Conservation (phyloP, 2,113 vertebrate species). For the Salminus brasiliensis region DNA sequence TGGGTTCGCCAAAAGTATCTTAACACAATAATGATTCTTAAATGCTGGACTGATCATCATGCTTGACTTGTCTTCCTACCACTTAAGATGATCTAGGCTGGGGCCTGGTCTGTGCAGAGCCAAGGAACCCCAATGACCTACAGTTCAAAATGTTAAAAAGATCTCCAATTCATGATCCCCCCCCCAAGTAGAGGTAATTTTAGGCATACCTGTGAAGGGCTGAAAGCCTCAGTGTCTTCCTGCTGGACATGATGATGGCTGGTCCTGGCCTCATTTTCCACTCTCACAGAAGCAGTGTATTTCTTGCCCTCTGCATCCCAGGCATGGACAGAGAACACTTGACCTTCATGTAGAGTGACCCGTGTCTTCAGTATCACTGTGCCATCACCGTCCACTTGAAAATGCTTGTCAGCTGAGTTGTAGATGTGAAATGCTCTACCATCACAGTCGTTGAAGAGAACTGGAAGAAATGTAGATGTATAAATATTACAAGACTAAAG, state of each 20-base stretch:
- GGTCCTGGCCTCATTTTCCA: constrained; percentile 35
- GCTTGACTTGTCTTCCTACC: no score
- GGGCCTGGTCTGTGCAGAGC: no score
- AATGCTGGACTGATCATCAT: no score
- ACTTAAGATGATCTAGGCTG: no score
- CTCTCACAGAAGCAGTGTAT: constrained; percentile 51
- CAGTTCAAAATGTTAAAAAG: neutral
- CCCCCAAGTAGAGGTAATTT: constrained; percentile 41
- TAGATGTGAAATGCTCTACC: constrained; percentile 46
- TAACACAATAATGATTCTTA: no score
- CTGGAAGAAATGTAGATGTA: constrained; percentile 52
- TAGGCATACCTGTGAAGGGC: constrained; percentile 35
- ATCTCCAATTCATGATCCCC: neutral
- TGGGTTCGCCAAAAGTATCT: no score
- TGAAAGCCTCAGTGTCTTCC: neutral
- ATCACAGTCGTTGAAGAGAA: constrained; percentile 66
- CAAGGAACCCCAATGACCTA: neutral
- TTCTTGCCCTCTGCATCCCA: constrained; percentile 61
- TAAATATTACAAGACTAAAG: constrained; percentile 7
- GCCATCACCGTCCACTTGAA: constrained; percentile 63
- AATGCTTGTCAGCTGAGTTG: constrained; percentile 49
- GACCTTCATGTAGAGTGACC: constrained; percentile 57
- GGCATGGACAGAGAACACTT: constrained; percentile 58
- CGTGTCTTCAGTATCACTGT: constrained; percentile 57
- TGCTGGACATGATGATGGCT: neutral